Conservation (phyloP, 2,888 invertebrate genomes). For the Mesodorylaimus sp. region DNA sequence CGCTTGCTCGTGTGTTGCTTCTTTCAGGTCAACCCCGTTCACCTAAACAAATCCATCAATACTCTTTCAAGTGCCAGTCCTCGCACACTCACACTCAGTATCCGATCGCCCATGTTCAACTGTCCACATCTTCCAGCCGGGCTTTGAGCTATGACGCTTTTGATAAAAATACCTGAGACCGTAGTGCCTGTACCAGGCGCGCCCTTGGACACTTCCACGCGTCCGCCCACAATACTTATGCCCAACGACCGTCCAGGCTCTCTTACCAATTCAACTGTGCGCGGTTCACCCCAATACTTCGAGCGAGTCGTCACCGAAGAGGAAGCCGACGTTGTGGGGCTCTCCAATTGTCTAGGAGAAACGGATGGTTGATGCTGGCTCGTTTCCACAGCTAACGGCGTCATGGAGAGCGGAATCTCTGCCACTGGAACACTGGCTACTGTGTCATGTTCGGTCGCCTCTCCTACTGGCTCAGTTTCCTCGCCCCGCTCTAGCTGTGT, state of each 20-base stretch:
- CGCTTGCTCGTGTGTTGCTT: conserved; percentile 77
- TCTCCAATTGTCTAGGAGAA: no score
- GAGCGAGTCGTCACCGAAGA: not conserved
- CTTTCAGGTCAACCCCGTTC: conserved; percentile 67
- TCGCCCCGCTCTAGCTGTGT: no score
- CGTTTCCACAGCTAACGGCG: no score
- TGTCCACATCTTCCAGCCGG: conserved; percentile 72
- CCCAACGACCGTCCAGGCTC: conserved; percentile 64
- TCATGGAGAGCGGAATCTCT: not conserved
- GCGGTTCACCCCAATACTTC: conserved; percentile 57
- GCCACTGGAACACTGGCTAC: not conserved
- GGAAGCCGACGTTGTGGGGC: not conserved
- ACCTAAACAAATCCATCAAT: conserved; percentile 39
- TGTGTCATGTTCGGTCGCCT: no score
- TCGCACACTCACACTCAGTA: conserved; percentile 33
- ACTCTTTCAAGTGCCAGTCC: not conserved
- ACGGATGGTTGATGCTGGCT: no score
- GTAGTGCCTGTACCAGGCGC: conserved; percentile 42
- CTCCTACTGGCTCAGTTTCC: no score
- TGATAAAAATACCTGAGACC: conserved; percentile 88
- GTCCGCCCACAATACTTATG: conserved; percentile 89
- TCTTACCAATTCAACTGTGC: conserved; percentile 52
- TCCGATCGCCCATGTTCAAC: conserved; percentile 38
- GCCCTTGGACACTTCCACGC: conserved; percentile 42
- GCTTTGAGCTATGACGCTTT: conserved; percentile 78